Base-by-base conservation (phyloP, 2,888 invertebrate genomes). In the Epinotia brunnichana region DNA sequence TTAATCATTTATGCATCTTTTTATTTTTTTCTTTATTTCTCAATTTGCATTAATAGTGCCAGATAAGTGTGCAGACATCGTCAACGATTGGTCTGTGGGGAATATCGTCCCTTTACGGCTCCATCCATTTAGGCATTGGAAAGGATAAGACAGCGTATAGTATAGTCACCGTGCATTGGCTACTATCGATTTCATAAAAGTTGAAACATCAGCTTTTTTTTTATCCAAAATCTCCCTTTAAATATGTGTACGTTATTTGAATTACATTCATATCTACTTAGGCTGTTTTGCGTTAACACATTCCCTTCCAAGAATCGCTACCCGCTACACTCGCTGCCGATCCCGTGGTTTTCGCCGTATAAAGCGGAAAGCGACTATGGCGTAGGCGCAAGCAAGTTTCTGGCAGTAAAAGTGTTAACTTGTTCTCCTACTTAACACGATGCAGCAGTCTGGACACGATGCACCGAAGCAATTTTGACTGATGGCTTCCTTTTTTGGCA, bases 81-180 rank as follows among this genome's bases (percentile, higher is more conserved):
- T 19, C 19, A 13, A 53, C 19, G 48, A 48, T 48, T 64, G 39
- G 64, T 39, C 64, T 35, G 39, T 15, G 9, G 53, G 54, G 64
- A 51, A 13, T 21, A 1, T 39, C 53, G 69, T 61, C 53, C 41
- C 39, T 69, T 69, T 61, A 69, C 9, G n/a, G 17, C 80, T 79
- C 79, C 82, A 81, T 79, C 79, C 82, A 82, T 83, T 81, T 77
- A 81, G 77, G 80, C 81, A 80, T 79, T 81, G 78, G 57, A 76
- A 78, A 75, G 75, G 75, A 78, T 80, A 82, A 82, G 82, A 83
- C 77, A 77, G 77, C 75, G 72, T 75, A 39, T 74, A 80, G 75
- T 77, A 24, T 5, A n/a, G 1, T 3, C 57, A 41, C 0, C 2
- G 39, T n/a, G 74, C 56, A 79, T 78, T 82, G 83, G 76, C 74